phyloP scores from a whole-genome alignment of 2,888 invertebrate genomes.

The Dione vanillae region DNA sequence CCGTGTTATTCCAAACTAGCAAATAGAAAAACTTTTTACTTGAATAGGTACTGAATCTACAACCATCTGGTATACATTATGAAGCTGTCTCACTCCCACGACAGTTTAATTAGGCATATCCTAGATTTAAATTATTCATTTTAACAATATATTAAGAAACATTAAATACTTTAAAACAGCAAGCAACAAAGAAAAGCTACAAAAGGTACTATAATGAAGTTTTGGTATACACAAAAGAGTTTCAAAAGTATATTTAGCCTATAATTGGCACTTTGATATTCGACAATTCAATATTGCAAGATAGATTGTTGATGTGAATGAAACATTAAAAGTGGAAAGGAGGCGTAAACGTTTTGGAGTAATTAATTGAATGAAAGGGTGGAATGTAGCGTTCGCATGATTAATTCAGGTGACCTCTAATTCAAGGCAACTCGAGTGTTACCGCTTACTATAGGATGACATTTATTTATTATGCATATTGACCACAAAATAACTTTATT shows the following conservation, averaged over 20 bases:
- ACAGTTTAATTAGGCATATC: no score
- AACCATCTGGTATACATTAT: no score
- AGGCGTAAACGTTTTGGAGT: conserved; percentile 45
- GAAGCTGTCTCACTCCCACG: no score
- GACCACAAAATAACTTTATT: conserved; percentile 1
- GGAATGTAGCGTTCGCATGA: conserved; percentile 54
- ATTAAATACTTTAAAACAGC: not conserved
- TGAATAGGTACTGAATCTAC: no score
- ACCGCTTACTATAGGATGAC: conserved; percentile 32
- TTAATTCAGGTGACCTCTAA: conserved; percentile 58
- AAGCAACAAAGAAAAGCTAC: not conserved
- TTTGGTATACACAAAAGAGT: not conserved
- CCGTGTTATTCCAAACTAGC: no score
- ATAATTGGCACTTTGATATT: conserved; percentile 37
- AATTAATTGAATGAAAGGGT: conserved; percentile 53
- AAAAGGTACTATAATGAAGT: not conserved
- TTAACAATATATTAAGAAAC: no score
- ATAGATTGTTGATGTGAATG: conserved; percentile 40
- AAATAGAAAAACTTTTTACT: no score
- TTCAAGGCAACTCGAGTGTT: conserved; percentile 52
- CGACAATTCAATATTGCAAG: conserved; percentile 40
- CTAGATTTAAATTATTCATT: no score
- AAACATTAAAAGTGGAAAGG: conserved; percentile 42
- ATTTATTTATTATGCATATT: conserved; percentile 29
- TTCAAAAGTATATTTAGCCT: conserved; percentile 23